Conservation (phyloP, 2,797 vertebrate genomes). For the Danio choprae region DNA sequence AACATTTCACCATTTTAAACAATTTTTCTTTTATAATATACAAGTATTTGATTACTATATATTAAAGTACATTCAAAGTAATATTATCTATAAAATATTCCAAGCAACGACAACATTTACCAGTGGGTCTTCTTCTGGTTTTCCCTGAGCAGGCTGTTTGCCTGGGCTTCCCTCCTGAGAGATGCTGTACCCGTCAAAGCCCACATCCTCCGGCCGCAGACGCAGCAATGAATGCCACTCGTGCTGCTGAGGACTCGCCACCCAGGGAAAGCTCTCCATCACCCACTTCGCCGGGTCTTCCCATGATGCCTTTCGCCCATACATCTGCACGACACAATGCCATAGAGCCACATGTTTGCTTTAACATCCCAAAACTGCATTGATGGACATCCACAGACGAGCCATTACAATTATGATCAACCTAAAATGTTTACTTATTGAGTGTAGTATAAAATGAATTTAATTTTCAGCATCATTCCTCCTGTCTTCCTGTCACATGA, state of each 20-base stretch:
- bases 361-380: background rate
- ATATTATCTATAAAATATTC: too few species aligned
- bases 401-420: too few species aligned
- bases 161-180: constrained; percentile 78
- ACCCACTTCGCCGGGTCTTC: constrained; percentile 90
- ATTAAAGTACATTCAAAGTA: too few species aligned
- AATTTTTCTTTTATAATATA: too few species aligned
- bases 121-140: constrained; percentile 83
- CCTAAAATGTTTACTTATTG: too few species aligned
- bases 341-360: background rate
- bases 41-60: too few species aligned
- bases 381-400: background rate
- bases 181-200: constrained; percentile 82
- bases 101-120: constrained; percentile 71
- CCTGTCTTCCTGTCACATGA: too few species aligned
- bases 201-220: constrained; percentile 85
- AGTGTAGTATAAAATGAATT: too few species aligned
- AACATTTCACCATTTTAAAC: too few species aligned
- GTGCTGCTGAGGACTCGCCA: constrained; percentile 78
- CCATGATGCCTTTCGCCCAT: constrained; percentile 84
- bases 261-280: constrained; percentile 87
- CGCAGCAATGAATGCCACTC: constrained; percentile 86
- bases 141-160: constrained; percentile 77
- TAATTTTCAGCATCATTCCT: too few species aligned
- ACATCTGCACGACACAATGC: constrained; percentile 72